phyloP scores from a whole-genome alignment of 2,888 invertebrate genomes.

The Marasmarcha lunaedactyla region DNA sequence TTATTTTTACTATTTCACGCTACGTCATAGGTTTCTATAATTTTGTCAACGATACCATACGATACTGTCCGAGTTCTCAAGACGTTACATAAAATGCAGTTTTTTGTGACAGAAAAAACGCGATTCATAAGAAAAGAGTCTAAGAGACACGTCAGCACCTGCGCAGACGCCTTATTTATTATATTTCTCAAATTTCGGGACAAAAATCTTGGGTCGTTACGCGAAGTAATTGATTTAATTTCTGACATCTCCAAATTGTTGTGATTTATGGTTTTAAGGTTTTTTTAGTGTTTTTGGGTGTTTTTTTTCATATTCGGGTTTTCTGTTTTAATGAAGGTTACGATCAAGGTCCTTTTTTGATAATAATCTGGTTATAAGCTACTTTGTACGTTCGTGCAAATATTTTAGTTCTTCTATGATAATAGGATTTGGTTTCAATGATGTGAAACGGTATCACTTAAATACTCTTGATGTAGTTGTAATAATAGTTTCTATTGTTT shows the following conservation, averaged over 20 bases:
- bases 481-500: too few relatives aligned
- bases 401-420: too few relatives aligned
- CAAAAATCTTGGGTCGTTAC: slow-evolving; percentile 19
- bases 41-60: slow-evolving; percentile 54
- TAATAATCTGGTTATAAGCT: too few relatives aligned
- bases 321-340: too few relatives aligned
- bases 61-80: slow-evolving; percentile 61
- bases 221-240: slow-evolving; percentile 56
- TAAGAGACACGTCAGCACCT: slow-evolving; percentile 54
- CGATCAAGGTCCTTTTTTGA: too few relatives aligned
- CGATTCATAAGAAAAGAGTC: slow-evolving; percentile 18
- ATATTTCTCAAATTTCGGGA: slow-evolving; percentile 25
- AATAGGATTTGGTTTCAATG: too few relatives aligned
- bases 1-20: slow-evolving; percentile 51
- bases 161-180: slow-evolving; percentile 53
- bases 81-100: slow-evolving; percentile 37
- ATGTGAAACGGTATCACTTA: too few relatives aligned
- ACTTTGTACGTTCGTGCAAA: too few relatives aligned
- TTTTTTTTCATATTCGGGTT: too few relatives aligned
- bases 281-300: too few relatives aligned
- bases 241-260: slow-evolving; percentile 53
- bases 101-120: slow-evolving; percentile 31
- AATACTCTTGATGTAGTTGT: too few relatives aligned
- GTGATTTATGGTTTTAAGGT: slow-evolving; percentile 45
- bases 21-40: slow-evolving; percentile 41